Evolutionary conservation across 1,140 invertebrate species (phyloP), one percentile per base, ranked within the genome.

Genomic region (Zaprionus vittiger): DNA sequence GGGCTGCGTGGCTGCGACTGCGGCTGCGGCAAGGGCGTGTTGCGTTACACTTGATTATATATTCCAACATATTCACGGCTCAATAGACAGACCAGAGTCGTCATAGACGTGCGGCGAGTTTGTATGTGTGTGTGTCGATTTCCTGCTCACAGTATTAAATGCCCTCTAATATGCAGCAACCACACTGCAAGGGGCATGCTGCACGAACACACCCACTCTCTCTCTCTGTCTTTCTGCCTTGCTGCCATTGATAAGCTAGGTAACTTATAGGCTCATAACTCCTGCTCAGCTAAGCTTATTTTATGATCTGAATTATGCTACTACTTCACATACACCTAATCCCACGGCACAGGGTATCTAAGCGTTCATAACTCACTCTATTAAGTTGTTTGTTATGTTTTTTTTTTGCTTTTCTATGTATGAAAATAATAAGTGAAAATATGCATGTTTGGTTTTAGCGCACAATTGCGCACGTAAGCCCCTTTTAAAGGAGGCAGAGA

Each of bases 21-120:
- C 57, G 44, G 31, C 63, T 65, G 44, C 44, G 62, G 44, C 68
- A 56, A 41, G 77, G 78, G 74, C 70, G 75, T 68, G 70, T 74
- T 67, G 76, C 77, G 70, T 66, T 82, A 80, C 85, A 90, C 85
- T 90, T 85, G 85, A 90, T 90, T 90, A 90, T 82, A 91, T 90
- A 90, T 90, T 90, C 85, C 86, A 85, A 80, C 82, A 90, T 91
- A 90, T 90, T 90, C 86, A 91, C 79, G 85, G 79, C 86, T 90
- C 82, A 90, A 90, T 90, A 82, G 86, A 85, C 62, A 55, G 52
- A 64, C 62, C 62, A 73, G 61, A 73, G 63, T 73, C 75, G 54
- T 73, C 70, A 77, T 73, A 61, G 73, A 41, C 64, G 70, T 67
- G 69, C 62, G 59, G 74, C 67, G 31, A 56, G 38, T 47, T 56